Base-by-base conservation (phyloP, 2,797 vertebrate species). In the Anguilla marmorata region DNA sequence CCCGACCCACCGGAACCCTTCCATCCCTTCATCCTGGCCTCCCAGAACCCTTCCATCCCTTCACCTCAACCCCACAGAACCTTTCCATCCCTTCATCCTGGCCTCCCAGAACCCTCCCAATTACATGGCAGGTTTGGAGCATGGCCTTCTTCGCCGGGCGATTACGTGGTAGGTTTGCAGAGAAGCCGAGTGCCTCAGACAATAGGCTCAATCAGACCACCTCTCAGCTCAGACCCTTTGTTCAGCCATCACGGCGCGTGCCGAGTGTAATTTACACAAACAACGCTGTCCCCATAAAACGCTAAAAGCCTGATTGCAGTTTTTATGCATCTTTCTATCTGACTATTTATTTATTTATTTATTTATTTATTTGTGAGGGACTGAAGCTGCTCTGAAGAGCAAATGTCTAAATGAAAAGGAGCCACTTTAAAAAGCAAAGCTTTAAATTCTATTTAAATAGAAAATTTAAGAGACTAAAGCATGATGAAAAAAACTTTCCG, bases 191-290 rank as follows among this genome's bases (percentile, higher is more conserved):
- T 90, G 94, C 91, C 93, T 93, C 89, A 96, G 94, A 96, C 96
- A 96, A 96, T 95, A 94, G 95, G 93, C 93, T 94, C 96, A 96
- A 97, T 96, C 96, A 96, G 93, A 90, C 92, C 91, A 93, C 92
- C 92, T 92, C 90, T 92, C 91, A 85, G 89, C 85, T 90, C 90
- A 89, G 91, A 84, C 91, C 66, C 86, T 90, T 90, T 89, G 89
- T 89, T 89, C 91, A 87, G 89, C 91, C 90, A 92, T 88, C 90
- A 89, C 90, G 92, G 93, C 90, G 93, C 90, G 92, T 90, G 90
- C 93, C 90, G 91, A 93, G 93, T 92, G 93, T 95, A 91, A 95
- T 96, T 96, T 96, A 92, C 93, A 91, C 93, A 95, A 95, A 95
- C 93, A 95, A 94, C 93, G 91, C 92, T 86, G 86, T 91, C 90